Base-by-base conservation (phyloP, 35 echinoderm and acorn worm genomes). In the Holothuria glaberrima region DNA sequence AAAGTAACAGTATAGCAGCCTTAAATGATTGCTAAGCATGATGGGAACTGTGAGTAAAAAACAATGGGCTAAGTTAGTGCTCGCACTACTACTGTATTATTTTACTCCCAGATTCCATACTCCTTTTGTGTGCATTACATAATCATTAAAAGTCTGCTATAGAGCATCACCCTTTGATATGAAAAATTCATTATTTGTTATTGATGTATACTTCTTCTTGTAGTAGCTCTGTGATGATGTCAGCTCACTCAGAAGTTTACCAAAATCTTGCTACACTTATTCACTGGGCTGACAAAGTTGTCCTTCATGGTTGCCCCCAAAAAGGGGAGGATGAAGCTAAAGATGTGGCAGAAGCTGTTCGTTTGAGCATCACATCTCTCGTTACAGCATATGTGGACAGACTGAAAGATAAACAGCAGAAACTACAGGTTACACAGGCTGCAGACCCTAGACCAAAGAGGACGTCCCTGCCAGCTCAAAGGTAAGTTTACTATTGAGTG, bases 261-360 rank as follows among this genome's bases (percentile, higher is more conserved):
- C 90, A 99, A 82, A 94, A 88, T 86, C 85, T 99, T 44, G 97
- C 97, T 50, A 99, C 95, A 30, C 86, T 99, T 25, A 93, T 99
- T 54, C 93, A 85, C 31, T 99, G 97, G 97, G 93, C 97, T 2
- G 97, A 99, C 88, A 99, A 93, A 88, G 72, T 94, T 4, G 88
- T 99, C 54, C 76, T 99, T 9, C 87, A 95, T 54, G 97, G 97
- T n/a, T 50, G 70, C 24, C 62, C 71, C 0, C 71, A 70, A 46
- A 82, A 81, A 82, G 91, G 91, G 27, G 33, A 87, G 18, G 82
- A 86, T 21, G 21, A 28, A 17, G 71, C 88, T 13, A 94, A 88
- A 16, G 94, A 88, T 18, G 86, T 97, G n/a, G 92, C 95, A 21
- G 86, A 88, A 16, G 95, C 83, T 16, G 95, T 94, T 24, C 34